Evolutionary conservation across 2,888 invertebrate genomes (phyloP).

Genomic region (Drepanosiphum platanoidis): DNA sequence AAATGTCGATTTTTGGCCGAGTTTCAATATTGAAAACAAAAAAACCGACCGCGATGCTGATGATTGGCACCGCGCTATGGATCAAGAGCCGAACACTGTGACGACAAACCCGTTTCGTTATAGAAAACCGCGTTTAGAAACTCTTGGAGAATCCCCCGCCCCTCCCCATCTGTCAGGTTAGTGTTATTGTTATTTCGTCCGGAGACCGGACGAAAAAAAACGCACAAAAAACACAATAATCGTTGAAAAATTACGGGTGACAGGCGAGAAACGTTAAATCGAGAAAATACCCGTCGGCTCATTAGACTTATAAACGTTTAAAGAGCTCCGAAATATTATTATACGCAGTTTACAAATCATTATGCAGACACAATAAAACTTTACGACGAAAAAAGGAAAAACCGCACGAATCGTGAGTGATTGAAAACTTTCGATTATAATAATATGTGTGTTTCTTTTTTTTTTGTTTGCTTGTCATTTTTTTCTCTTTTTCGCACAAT

Average conservation of each 20-base stretch:
- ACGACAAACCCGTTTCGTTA: no score
- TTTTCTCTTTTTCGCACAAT: no score
- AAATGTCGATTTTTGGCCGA: no score
- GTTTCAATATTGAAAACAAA: no score
- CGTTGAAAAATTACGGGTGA: background rate
- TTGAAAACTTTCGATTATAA: background rate
- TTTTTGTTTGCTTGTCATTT: constrained; percentile 7
- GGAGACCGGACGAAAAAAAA: no score
- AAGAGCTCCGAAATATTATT: background rate
- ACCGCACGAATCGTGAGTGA: background rate
- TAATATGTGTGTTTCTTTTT: no score
- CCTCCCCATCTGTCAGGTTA: no score
- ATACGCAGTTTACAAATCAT: constrained; percentile 20
- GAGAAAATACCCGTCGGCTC: background rate
- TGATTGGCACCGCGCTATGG: no score
- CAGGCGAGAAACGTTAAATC: background rate
- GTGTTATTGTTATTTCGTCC: no score
- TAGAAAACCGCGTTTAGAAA: no score
- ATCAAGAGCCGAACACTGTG: background rate
- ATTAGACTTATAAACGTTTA: background rate
- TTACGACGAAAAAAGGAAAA: background rate
- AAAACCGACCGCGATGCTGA: no score
- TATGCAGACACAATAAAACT: background rate
- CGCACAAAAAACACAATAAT: background rate
- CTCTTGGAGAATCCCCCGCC: no score